phyloP scores from a whole-genome alignment of 2,113 vertebrate species.

The Leptodactylus fuscus region DNA sequence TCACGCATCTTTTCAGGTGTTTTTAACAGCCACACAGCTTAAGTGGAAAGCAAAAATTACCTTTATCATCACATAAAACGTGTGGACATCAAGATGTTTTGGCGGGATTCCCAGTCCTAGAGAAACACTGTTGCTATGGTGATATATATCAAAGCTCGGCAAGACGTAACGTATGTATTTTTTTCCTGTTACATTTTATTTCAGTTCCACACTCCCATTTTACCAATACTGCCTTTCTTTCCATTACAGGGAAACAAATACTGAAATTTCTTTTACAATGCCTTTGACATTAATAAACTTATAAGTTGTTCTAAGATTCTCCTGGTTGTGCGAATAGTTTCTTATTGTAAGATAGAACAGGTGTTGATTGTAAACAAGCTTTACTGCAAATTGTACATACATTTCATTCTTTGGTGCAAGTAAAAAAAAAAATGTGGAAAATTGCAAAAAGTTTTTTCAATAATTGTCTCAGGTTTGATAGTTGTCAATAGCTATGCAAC shows the following conservation, averaged over 20 bases:
- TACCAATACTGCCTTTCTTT: slow-evolving; percentile 11
- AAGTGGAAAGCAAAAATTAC: slow-evolving; percentile 60
- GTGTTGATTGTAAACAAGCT: neutral
- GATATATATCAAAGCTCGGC: slow-evolving; percentile 60
- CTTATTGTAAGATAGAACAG: slow-evolving; percentile 23
- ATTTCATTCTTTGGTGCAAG: too few species aligned
- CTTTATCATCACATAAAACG: slow-evolving; percentile 61
- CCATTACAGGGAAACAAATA: neutral
- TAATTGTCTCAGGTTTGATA: too few species aligned
- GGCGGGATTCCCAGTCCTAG: slow-evolving; percentile 54
- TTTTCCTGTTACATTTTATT: slow-evolving; percentile 32
- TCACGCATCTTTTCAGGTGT: slow-evolving; percentile 56
- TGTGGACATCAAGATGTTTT: slow-evolving; percentile 59
- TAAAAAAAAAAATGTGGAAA: too few species aligned
- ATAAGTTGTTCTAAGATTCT: slow-evolving; percentile 20
- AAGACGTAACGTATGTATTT: slow-evolving; percentile 56
- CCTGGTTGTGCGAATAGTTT: slow-evolving; percentile 20
- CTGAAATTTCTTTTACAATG: neutral
- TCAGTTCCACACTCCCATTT: slow-evolving; percentile 16
- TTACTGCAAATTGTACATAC: neutral
- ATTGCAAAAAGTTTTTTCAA: too few species aligned
- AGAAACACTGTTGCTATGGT: slow-evolving; percentile 57
- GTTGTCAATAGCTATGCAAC: too few species aligned
- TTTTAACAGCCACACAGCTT: slow-evolving; percentile 54
- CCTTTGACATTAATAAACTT: slow-evolving; percentile 4